Base-by-base conservation (phyloP, 1,140 invertebrate species). In the Nautilus pompilius region DNA sequence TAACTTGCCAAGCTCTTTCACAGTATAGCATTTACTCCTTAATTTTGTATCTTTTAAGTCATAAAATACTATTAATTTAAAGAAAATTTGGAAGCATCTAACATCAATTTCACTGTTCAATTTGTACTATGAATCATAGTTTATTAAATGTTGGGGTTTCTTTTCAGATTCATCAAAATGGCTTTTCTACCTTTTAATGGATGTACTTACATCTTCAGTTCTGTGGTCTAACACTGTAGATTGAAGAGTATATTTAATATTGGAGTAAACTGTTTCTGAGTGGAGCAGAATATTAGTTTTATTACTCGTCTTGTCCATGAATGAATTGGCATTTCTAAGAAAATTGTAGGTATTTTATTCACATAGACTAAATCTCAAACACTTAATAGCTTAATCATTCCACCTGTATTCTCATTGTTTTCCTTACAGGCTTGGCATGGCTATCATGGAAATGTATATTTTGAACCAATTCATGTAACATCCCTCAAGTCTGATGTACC, bases 361-460 rank as follows among this genome's bases (percentile, higher is more conserved):
- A 5, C 34, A 5, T 17, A 51, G 24, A n/a, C n/a, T n/a, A n/a
- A n/a, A n/a, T n/a, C n/a, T 13, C n/a, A 32, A n/a, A 22, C 22
- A n/a, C 15, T n/a, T 24, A 22, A 15, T 6, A 34, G 17, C 3
- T 33, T 30, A 45, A 2, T 24, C 24, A 20, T 20, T 53, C 24
- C 45, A 17, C 15, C 17, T 2, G 32, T 3, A 63, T 46, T 15
- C 36, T 60, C 10, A 54, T 57, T 24, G 55, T 54, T 34, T 49
- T 49, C 13, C 65, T 69, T 76, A 41, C 67, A 80, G 79, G 79
- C 74, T 8, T 80, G 79, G 79, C 62, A 72, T 33, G 79, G 79
- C 51, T 80, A 79, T 68, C 64, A 79, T 68, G 79, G 79, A n/a
- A 80, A 80, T 63, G 72, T 80, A 6, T 80, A 80, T 64, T 80